Base-by-base conservation (phyloP, 2,888 invertebrate genomes). In the Athrips mouffetella region DNA sequence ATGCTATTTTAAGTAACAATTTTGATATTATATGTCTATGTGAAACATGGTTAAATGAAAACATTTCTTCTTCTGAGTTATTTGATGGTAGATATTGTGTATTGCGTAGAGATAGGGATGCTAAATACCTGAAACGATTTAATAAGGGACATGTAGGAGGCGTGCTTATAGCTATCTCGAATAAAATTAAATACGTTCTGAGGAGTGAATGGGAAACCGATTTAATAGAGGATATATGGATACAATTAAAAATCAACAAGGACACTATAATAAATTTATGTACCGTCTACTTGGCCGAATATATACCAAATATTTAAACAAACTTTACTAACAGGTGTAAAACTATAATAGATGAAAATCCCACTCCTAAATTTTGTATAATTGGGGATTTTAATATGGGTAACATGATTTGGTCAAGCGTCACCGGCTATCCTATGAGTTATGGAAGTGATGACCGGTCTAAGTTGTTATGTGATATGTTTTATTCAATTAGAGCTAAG, bases 181-280 rank as follows among this genome's bases (percentile, higher is more conserved):
- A 31, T 7, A 11, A 31, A 3, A 7, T 31, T 10, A 11, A 31
- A n/a, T 31, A n/a, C n/a, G n/a, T 10, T 11, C 3, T 7, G 3
- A 31, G n/a, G n/a, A 7, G 3, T 10, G 31, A 31, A 4, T 31
- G 31, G 31, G 6, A 31, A 3, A 7, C 31, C 4, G 31, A 31
- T 31, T n/a, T 31, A n/a, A n/a, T 31, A n/a, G 31, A 31, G 31
- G 31, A 31, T 31, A 3, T 31, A n/a, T 31, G 31, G 31, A n/a
- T 31, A 3, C 31, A 31, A n/a, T 7, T 31, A 7, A 31, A 31
- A 7, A 10, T 31, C n/a, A 11, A n/a, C n/a, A 10, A 10, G 3
- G n/a, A 3, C 4, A 10, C n/a, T 31, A 31, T n/a, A 3, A 31
- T 31, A 7, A 31, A 31, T 10, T n/a, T 31, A 3, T 31, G 31